Evolutionary conservation across 2,113 vertebrate species (phyloP).

Genomic region (Piaya cayana): DNA sequence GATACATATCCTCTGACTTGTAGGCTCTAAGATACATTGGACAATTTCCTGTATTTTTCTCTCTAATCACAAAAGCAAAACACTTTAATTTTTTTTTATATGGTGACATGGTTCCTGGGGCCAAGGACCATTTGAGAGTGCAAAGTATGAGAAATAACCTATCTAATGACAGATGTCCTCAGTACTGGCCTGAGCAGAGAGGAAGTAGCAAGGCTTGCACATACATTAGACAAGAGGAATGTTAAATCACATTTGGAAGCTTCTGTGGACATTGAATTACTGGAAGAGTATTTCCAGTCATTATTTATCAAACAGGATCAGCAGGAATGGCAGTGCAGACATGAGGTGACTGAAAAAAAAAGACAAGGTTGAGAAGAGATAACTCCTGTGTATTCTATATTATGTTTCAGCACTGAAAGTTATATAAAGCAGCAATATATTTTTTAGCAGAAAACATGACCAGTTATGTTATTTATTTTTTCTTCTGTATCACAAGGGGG

Average conservation of each 20-base stretch:
- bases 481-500: neutral
- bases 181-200: neutral
- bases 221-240: neutral
- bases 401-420: neutral
- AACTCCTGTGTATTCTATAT: neutral
- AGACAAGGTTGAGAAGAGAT: neutral
- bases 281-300: neutral
- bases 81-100: neutral
- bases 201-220: neutral
- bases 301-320: neutral
- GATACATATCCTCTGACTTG: neutral
- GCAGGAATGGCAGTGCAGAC: neutral
- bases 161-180: neutral
- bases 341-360: neutral
- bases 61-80: neutral
- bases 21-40: neutral
- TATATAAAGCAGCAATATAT: neutral
- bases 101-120: neutral
- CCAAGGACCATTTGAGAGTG: fast-evolving
- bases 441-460: neutral
- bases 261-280: neutral
- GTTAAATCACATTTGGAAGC: neutral
- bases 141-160: neutral
- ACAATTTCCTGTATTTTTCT: neutral
- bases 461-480: neutral